phyloP scores from a whole-genome alignment of 2,888 invertebrate species.

The Pomacea canaliculata region DNA sequence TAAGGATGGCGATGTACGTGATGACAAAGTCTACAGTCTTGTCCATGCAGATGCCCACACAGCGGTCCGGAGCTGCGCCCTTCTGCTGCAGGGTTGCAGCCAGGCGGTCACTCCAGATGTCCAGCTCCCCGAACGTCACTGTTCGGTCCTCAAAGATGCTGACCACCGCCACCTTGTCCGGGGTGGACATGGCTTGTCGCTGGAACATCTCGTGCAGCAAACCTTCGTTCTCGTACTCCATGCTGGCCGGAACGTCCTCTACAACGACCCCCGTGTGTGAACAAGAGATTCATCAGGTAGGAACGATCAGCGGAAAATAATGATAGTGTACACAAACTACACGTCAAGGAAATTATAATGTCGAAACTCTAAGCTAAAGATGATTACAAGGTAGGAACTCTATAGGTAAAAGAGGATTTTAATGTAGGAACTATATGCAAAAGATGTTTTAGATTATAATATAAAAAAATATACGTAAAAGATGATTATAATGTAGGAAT shows the following conservation, averaged over 20 bases:
- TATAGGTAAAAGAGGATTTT: too few relatives aligned
- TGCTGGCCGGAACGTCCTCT: constrained; percentile 2
- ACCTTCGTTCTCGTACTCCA: constrained; percentile 53
- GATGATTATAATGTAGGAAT: too few relatives aligned
- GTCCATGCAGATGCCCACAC: constrained; percentile 69
- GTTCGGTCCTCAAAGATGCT: constrained; percentile 42
- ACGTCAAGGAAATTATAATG: too few relatives aligned
- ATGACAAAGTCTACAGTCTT: constrained; percentile 65
- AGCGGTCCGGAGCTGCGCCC: constrained; percentile 61
- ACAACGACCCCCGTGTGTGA: background rate
- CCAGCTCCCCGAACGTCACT: constrained; percentile 58
- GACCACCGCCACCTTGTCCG: constrained; percentile 55
- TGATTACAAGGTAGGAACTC: too few relatives aligned
- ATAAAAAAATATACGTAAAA: too few relatives aligned
- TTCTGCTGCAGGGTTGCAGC: constrained; percentile 52
- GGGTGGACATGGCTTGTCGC: constrained; percentile 57
- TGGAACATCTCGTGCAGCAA: constrained; percentile 65
- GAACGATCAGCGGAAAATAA: too few relatives aligned
- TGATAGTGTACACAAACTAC: too few relatives aligned
- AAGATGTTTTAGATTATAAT: too few relatives aligned
- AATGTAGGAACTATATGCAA: too few relatives aligned
- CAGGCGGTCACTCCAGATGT: constrained; percentile 60
- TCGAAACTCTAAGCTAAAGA: too few relatives aligned
- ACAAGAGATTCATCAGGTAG: background rate
- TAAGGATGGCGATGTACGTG: constrained; percentile 68